phyloP scores from a whole-genome alignment of 2,888 invertebrate genomes.

The Leptarthrus brevirostris region DNA sequence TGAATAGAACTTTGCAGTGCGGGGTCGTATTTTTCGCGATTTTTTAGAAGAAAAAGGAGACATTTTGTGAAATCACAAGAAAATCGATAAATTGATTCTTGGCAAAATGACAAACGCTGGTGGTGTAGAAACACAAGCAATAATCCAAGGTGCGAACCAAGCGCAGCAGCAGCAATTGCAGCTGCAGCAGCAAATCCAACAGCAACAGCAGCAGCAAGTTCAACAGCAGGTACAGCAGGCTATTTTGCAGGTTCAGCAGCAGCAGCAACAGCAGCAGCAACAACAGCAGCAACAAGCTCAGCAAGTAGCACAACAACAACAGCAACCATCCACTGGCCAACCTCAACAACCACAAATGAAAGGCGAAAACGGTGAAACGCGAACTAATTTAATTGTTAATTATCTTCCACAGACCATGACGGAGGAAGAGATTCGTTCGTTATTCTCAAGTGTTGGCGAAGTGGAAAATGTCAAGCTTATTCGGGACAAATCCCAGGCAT shows the following conservation, averaged over 20 bases:
- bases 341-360: slow-evolving; percentile 74
- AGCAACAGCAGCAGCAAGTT: slow-evolving; percentile 59
- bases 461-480: slow-evolving; percentile 99
- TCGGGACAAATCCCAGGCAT: slow-evolving; percentile 92
- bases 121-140: slow-evolving; percentile 58
- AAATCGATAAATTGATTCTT: slow-evolving; percentile 46
- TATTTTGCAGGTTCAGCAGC: slow-evolving; percentile 35
- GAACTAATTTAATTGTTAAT: slow-evolving; percentile 99
- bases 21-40: not conserved
- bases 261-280: slow-evolving; percentile 47
- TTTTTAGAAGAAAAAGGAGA: slow-evolving; percentile 2
- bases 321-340: slow-evolving; percentile 65
- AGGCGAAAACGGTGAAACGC: slow-evolving; percentile 79
- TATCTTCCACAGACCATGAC: slow-evolving; percentile 99
- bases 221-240: slow-evolving; percentile 56
- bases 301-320: slow-evolving; percentile 56
- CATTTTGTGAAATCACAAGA: slow-evolving; percentile 28
- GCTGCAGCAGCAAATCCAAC: slow-evolving; percentile 61
- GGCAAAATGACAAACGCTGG: slow-evolving; percentile 65
- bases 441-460: slow-evolving; percentile 98
- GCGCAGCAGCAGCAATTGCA: slow-evolving; percentile 61
- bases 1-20: too few relatives aligned
- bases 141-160: slow-evolving; percentile 56
- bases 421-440: slow-evolving; percentile 97
- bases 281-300: too few relatives aligned